Evolutionary conservation across 1,140 invertebrate species (phyloP).

Genomic region (Venustaconcha ellipsiformis): DNA sequence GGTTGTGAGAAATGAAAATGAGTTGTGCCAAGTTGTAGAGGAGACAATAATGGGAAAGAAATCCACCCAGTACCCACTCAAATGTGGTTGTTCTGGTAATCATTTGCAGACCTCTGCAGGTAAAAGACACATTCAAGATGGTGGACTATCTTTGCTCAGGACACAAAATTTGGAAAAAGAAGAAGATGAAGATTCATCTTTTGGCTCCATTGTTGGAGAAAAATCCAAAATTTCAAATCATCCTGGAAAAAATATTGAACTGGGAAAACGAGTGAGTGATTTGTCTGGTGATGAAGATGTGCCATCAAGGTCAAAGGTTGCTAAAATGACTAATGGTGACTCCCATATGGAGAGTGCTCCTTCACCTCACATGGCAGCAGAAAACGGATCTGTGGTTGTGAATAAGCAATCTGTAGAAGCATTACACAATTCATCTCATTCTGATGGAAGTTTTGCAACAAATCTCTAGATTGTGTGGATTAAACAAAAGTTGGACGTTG

Average conservation of each 20-base stretch:
- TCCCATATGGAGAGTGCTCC: constrained; percentile 10
- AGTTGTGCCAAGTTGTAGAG: constrained; percentile 46
- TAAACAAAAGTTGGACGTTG: no score
- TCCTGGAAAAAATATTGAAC: constrained; percentile 11
- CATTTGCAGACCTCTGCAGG: constrained; percentile 1
- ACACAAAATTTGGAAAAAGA: constrained; percentile 8
- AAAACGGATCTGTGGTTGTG: no score
- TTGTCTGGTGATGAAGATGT: not conserved
- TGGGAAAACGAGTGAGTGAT: constrained; percentile 12
- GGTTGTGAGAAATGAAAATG: constrained; percentile 62
- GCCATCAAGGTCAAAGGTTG: constrained; percentile 18
- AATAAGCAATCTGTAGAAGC: no score
- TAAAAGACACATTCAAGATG: not conserved
- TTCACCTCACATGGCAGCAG: no score
- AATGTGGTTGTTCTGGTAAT: constrained; percentile 1
- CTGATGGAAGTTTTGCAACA: no score
- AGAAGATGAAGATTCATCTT: not conserved
- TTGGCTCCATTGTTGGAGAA: not conserved
- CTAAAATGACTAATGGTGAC: constrained; percentile 30
- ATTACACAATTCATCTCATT: no score
- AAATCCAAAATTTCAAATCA: constrained; percentile 1
- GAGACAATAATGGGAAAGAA: constrained; percentile 7
- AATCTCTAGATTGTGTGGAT: no score
- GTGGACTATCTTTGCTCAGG: not conserved
- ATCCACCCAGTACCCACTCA: not conserved